Base-by-base conservation (phyloP, 2,888 invertebrate species). In the Neoscelio sp. region DNA sequence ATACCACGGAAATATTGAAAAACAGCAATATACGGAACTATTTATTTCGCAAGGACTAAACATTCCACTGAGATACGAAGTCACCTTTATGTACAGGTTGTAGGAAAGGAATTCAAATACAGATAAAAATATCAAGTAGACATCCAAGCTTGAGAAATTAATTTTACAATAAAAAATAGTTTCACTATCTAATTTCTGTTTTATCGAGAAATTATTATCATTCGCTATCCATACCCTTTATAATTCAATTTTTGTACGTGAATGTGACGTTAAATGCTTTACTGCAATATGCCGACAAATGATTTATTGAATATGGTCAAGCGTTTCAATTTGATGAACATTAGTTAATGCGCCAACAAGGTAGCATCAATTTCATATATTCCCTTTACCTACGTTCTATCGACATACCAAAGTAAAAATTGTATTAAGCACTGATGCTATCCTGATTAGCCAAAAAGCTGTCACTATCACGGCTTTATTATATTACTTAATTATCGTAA, bases 351-450 rank as follows among this genome's bases (percentile, higher is more conserved):
- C 58, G 18, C 42, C 40, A 40, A 70, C 50, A 30, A 60, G 60
- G 28, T 42, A 56, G 48, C 46, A 58, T 60, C 60, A 70, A 50
- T 70, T 70, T 70, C 60, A 50, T 20, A 38, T 60, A 70, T 60
- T 58, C 60, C 50, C 60, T 70, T 70, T 68, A 50, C 58, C 26
- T 58, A 40, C 30, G 33, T 60, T 60, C 60, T 35, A 50, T 60
- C 33, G 33, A 26, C 44, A 10, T 17, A 20, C 40, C 17, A 20
- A 30, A 23, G 15, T 50, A 42, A 50, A 56, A 70, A 70, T 60
- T 50, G 33, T 33, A 60, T 70, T 42, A 70, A 58, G 20, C 42
- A 17, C 38, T 46, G 48, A 70, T 60, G 33, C 12, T 6, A 13
- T 42, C 18, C 42, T 28, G 42, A 60, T 70, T 50, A 60, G 46